Evolutionary conservation across 2,113 vertebrate species (phyloP).

Genomic region (Oncorhynchus clarkii): DNA sequence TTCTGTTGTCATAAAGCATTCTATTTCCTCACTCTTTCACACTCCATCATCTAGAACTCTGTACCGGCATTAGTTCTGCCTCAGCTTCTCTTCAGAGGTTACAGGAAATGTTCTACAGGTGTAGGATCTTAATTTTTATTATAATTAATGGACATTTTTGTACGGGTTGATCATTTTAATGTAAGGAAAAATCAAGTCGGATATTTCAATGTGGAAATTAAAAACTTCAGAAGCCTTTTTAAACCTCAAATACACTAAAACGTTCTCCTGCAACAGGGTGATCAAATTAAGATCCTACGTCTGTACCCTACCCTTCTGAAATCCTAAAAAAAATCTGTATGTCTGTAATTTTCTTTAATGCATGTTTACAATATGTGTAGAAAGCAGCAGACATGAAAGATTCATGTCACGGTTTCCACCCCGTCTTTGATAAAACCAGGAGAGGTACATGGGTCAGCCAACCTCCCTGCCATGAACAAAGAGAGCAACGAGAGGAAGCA

Average conservation of each 20-base stretch:
- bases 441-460: slow-evolving; percentile 1
- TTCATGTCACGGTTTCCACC: background rate
- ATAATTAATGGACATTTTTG: too few species aligned
- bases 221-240: too few species aligned
- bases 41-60: background rate
- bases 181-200: too few species aligned
- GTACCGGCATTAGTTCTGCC: background rate
- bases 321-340: background rate
- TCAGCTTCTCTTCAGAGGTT: background rate
- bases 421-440: background rate
- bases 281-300: too few species aligned
- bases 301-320: background rate
- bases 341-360: background rate
- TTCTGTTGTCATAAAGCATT: background rate
- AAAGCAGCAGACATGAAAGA: background rate
- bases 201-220: too few species aligned
- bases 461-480: slow-evolving; percentile 12
- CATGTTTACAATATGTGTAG: background rate
- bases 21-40: background rate
- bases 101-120: background rate
- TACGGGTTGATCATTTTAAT: too few species aligned
- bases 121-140: too few species aligned
- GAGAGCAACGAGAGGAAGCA: background rate
- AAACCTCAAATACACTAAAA: too few species aligned
- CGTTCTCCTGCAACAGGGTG: too few species aligned